Base-by-base conservation (phyloP, 2,113 vertebrate genomes). In the Carassius carassius region DNA sequence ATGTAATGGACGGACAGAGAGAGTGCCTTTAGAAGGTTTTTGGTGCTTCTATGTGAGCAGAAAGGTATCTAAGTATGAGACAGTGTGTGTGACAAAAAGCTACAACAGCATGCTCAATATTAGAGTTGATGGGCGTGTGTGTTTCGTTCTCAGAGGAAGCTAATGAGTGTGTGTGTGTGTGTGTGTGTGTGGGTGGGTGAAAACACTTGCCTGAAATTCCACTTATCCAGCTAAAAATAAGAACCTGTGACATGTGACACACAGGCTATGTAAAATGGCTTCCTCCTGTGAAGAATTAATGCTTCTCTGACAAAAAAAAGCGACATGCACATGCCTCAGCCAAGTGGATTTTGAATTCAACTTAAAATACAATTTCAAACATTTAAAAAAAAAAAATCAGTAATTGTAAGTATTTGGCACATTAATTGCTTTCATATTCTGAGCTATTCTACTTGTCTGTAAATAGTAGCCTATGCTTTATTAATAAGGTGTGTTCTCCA, bases 161-260 rank as follows among this genome's bases (percentile, higher is more conserved):
- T 51, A 86, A 78, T 32, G 8, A 9, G 54, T 79, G 81, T 83
- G 65, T 29, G 84, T 37, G 75, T 41, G 37, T 41, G 0, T 5
- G 37, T 0, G 37, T 0, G 37, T 8, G 63, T 79, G 81, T 83
- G 65, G 19, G 84, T 37, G 76, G 67, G 81, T 80, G 69, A 70
- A 60, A 85, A 78, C 83, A 77, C 73, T 87, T 87, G 82, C 78
- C 77, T 65, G 63, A 78, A 79, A 87, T 25, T 54, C 56, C 63
- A 49, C 73, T 63, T 82, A 85, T 85, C 78, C 67, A 63, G 80
- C 82, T 87, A 86, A 86, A 88, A 88, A 88, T 86, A 86, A 84
- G 76, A 82, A 83, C 35, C 75, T 84, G 74, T 83, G 81, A n/a
- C 81, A 86, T 88, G 85, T 83, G 81, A 83, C 84, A 83, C 84